Conservation (phyloP, 2,797 vertebrate species). For the Syndactyla subalaris region DNA sequence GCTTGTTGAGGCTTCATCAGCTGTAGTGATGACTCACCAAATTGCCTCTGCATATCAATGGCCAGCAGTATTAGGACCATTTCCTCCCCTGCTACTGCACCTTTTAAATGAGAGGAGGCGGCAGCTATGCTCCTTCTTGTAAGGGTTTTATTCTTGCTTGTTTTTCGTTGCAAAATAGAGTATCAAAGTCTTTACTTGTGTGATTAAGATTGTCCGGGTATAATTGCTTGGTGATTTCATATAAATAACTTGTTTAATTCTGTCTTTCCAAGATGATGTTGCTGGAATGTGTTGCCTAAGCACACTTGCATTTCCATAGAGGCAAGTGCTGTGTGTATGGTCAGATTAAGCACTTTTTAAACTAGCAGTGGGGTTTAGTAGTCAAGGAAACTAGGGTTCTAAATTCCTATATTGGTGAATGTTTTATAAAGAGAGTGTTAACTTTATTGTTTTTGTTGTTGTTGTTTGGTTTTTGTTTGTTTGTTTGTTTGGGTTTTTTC, state of each 20-base stretch:
- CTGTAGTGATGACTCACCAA: not conserved
- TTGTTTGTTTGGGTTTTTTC: too few species aligned
- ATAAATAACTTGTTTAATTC: not conserved
- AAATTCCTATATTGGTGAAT: not conserved
- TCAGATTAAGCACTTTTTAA: not conserved
- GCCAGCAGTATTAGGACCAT: not conserved
- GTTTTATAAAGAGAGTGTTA: not conserved
- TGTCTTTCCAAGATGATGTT: not conserved
- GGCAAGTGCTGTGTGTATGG: not conserved
- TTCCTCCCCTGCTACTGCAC: not conserved
- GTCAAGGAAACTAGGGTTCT: not conserved
- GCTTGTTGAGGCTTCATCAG: not conserved
- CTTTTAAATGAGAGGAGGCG: not conserved
- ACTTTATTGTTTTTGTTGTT: not conserved
- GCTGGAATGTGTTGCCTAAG: not conserved
- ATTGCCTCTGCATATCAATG: not conserved
- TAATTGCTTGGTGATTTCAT: not conserved
- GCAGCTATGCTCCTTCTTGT: rapidly evolving
- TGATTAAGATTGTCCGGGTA: not conserved
- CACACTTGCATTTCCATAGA: not conserved
- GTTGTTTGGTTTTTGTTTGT: too few species aligned
- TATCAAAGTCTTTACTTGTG: not conserved
- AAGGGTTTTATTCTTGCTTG: not conserved
- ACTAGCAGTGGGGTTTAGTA: not conserved
- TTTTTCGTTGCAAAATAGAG: not conserved